Evolutionary conservation across 2,888 invertebrate genomes (phyloP), one percentile per base, ranked within the genome.

Genomic region (Sarcophaga subvicina): DNA sequence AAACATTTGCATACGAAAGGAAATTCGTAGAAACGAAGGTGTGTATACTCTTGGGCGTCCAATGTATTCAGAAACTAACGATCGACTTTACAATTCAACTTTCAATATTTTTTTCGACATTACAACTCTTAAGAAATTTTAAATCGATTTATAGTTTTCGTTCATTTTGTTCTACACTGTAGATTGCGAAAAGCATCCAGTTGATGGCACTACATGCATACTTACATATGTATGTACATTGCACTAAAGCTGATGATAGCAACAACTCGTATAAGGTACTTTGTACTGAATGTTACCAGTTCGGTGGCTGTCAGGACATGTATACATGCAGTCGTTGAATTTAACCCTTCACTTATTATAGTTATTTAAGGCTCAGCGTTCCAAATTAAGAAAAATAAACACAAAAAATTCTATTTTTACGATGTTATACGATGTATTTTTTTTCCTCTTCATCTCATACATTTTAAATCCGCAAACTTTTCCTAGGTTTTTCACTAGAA

Each of bases 371-470:
- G 47, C 77, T 78, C 73, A 60, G 67, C 72, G 80, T 72, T 80
- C 83, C 72, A 86, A 75, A 80, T 83, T 79, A 76, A 64, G 79
- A 71, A 85, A 80, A 86, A 67, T 63, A 80, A 86, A 72, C 67
- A 82, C 27, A 37, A 67, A 64, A 45, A 37, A 71, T 71, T 72
- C 20, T 77, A 82, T 59, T 72, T 86, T 79, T 72, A 76, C 47
- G 54, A 80, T 69, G 79, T 76, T 25, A 66, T 54, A 54, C 54
- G 17, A 54, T 54, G 12, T 49, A 11, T 14, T 37, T 72, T 27
- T 11, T 14, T 20, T 47, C 17, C 60, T 47, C 72, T 54, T 66
- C 64, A 69, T 60, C 49, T 45, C 17, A 60, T 20, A 60, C 37
- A 59, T 20, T 60, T 47, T 5, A 77, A 83, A 72, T 72, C 60